Evolutionary conservation across 1,140 invertebrate genomes (phyloP), one percentile per base, ranked within the genome.

Genomic region (Anadara kagoshimensis): DNA sequence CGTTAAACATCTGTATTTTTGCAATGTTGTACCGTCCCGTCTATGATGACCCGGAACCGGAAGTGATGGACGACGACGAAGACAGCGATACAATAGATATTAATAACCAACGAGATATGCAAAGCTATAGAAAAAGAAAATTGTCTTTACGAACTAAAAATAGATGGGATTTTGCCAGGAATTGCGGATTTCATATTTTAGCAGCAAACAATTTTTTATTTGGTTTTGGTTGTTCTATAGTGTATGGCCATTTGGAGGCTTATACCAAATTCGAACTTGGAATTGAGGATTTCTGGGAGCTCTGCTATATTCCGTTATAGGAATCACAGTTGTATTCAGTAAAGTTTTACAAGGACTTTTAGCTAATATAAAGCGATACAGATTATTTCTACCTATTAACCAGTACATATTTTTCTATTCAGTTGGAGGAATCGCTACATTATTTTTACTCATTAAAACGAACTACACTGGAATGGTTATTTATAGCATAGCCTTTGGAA

Each of bases 1-100:
- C 67, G 1, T 49, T 79, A n/a, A 68, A 79, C 53, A 62, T 74
- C 5, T 74, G 66, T 73, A 72, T 75, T 1, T 74, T 69, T 51
- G 78, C 71, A 14, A 51, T 68, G 36, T 29, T 79, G 1, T 70
- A 65, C 16, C 63, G 72, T 12, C 78, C 78, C 20, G 29, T 73
- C 7, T 4, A 12, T 11, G 8, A 65, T 3, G 26, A 36, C 2
- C 7, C 29, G 29, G 29, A 36, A 3, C 29, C 29, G 29, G 29
- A 36, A 36, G 29, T 36, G 29, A 3, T 36, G 2, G 29, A 36
- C 29, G 29, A 36, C 29, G 29, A 36, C 29, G 29, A 2, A 3
- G 29, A 36, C 29, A 36, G 29, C 29, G 29, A 36, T 36, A 36
- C 29, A 36, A 7, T 36, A 36, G 29, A 36, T 7, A 36, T 36